These are phyloP conservation scores for Pipistrellus kuhlii DNA, from an alignment of 2,797 vertebrate genomes.

Conservation along the genomic window DNA sequence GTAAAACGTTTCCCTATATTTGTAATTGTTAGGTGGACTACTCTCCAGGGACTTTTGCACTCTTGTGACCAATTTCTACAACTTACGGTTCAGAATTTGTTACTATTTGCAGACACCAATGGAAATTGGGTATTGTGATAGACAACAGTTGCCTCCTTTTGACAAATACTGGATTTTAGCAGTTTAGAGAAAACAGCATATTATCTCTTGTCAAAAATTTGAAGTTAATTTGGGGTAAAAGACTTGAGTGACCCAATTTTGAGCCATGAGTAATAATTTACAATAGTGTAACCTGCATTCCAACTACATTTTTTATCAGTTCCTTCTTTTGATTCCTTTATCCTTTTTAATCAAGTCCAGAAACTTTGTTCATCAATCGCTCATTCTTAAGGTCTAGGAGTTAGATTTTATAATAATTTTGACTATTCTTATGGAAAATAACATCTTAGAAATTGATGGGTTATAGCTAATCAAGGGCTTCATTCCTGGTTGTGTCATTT, in stretches of 20 bases:
- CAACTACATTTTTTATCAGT: conserved; percentile 29
- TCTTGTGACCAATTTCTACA: conserved; percentile 88
- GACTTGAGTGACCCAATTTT: conserved; percentile 71
- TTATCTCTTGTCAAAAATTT: conserved; percentile 73
- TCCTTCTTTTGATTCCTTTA: conserved; percentile 43
- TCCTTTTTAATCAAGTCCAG: conserved; percentile 67
- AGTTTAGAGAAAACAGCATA: conserved; percentile 77
- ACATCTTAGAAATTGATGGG: conserved; percentile 73
- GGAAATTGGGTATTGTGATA: conserved; percentile 82
- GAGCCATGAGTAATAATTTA: conserved; percentile 78
- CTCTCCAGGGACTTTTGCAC: conserved; percentile 88
- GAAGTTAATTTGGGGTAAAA: conserved; percentile 72
- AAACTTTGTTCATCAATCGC: conserved; percentile 55
- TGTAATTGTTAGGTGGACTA: conserved; percentile 87
- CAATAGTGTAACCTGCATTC: conserved; percentile 44
- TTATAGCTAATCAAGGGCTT: conserved; percentile 71
- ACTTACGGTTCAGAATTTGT: conserved; percentile 85
- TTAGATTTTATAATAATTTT: conserved; percentile 82
- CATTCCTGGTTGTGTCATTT: conserved; percentile 78
- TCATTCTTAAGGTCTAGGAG: conserved; percentile 74
- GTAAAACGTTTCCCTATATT: conserved; percentile 84
- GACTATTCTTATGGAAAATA: conserved; percentile 77
- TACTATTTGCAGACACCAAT: conserved; percentile 80
- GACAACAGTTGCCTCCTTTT: conserved; percentile 84
- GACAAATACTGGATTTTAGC: conserved; percentile 80